A percentile compares a stretch with the other conserved stretches of the same genome.
phyloP scores from a whole-genome alignment of 2,113 vertebrate genomes.

The Sander vitreus region DNA sequence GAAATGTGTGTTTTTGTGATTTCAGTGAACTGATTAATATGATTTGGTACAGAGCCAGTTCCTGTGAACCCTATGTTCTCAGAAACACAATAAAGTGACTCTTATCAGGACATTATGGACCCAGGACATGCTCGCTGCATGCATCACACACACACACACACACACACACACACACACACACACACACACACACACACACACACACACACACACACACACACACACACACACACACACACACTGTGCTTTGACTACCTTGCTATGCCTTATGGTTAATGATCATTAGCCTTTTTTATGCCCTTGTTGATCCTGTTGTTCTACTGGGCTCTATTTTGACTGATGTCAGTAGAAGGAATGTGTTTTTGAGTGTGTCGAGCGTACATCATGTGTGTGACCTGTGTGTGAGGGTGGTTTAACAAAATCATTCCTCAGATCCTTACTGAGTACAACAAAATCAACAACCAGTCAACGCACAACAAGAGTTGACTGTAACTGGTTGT shows the following conservation, averaged over 20 bases:
- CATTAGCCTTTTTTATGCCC: constrained; percentile 46
- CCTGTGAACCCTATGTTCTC: constrained; percentile 37
- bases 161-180: constrained; percentile 8
- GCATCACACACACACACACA: not conserved
- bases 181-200: not conserved
- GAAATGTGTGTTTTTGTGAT: constrained; percentile 10
- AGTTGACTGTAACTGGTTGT: not conserved
- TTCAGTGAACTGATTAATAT: not conserved
- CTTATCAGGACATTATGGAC: constrained; percentile 63
- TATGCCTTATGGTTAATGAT: constrained; percentile 59
- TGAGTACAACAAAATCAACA: not conserved
- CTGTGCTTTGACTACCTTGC: constrained; percentile 1
- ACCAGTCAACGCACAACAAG: not conserved
- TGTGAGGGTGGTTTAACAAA: not conserved
- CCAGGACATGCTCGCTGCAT: constrained; percentile 7
- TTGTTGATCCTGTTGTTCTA: constrained; percentile 54
- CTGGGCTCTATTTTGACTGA: constrained; percentile 8
- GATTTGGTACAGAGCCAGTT: not conserved
- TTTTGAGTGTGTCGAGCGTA: not conserved
- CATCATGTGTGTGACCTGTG: not conserved
- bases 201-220: constrained; percentile 18
- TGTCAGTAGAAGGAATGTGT: constrained; percentile 44
- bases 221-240: constrained; percentile 8
- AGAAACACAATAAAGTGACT: constrained; percentile 57
- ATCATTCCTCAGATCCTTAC: not conserved